A percentile compares a stretch with the other conserved stretches of the same genome.
Conservation (phyloP, 2,797 vertebrate species). For the Poecilia picta region DNA sequence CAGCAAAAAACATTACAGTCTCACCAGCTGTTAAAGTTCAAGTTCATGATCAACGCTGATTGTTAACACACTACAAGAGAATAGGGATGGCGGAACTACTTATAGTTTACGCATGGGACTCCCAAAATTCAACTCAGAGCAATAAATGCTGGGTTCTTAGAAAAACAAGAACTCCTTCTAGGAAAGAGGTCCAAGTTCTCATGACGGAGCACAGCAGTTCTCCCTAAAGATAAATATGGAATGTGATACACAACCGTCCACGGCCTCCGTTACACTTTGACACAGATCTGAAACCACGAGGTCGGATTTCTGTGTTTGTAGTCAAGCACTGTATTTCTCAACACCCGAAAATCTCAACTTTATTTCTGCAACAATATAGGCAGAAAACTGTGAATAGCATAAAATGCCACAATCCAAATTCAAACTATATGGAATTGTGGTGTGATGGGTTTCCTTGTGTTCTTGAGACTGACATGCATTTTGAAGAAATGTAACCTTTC, state of each 20-base stretch:
- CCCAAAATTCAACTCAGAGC: background rate
- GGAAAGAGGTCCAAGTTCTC: background rate
- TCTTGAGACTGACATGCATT: background rate
- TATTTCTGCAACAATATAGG: background rate
- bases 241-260: background rate
- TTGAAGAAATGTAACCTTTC: background rate
- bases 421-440: background rate
- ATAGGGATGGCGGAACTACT: background rate
- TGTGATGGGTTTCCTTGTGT: background rate
- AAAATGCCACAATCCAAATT: background rate
- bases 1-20: conserved; percentile 54
- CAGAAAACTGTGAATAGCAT: background rate
- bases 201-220: background rate
- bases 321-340: background rate
- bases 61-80: conserved; percentile 18
- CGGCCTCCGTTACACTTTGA: conserved; percentile 10
- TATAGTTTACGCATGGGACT: conserved; percentile 7
- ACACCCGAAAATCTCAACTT: conserved; percentile 1
- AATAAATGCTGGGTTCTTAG: background rate
- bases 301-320: background rate
- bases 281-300: conserved; percentile 2
- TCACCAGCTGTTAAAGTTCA: conserved; percentile 49
- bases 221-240: background rate
- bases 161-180: conserved; percentile 10
- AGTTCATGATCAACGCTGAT: conserved; percentile 49